phyloP scores from a whole-genome alignment of 2,888 invertebrate genomes.

The Cordylochernes scorpioides region DNA sequence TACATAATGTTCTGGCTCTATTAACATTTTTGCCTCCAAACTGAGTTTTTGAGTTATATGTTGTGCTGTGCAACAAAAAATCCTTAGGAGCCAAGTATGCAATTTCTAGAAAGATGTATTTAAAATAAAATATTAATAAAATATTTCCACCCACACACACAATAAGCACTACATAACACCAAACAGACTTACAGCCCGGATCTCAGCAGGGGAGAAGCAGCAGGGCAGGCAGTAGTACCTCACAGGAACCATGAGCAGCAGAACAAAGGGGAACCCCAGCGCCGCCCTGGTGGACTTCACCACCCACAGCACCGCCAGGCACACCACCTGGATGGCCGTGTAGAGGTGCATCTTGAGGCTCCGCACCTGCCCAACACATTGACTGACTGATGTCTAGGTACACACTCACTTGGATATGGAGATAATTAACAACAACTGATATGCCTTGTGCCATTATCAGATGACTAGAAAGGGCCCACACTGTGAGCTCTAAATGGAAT shows the following conservation, averaged over 20 bases:
- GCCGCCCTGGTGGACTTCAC: constrained; percentile 72
- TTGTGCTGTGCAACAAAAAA: too few relatives aligned
- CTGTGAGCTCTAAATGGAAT: too few relatives aligned
- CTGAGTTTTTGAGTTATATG: background rate
- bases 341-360: constrained; percentile 74
- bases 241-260: constrained; percentile 68
- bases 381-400: too few relatives aligned
- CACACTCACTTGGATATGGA: too few relatives aligned
- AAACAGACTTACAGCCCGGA: constrained; percentile 58
- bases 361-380: constrained; percentile 35
- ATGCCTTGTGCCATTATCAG: too few relatives aligned
- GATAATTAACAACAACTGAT: too few relatives aligned
- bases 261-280: constrained; percentile 72
- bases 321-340: constrained; percentile 54
- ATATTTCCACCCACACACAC: constrained; percentile 1
- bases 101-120: too few relatives aligned
- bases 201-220: constrained; percentile 49
- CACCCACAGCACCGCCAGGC: constrained; percentile 49
- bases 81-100: too few relatives aligned
- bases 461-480: too few relatives aligned
- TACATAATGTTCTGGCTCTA: too few relatives aligned
- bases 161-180: constrained; percentile 2
- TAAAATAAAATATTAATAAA: background rate
- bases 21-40: background rate
- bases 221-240: constrained; percentile 36